Conservation (phyloP, 2,113 vertebrate genomes). For the Brachyhypopomus occidentalis region DNA sequence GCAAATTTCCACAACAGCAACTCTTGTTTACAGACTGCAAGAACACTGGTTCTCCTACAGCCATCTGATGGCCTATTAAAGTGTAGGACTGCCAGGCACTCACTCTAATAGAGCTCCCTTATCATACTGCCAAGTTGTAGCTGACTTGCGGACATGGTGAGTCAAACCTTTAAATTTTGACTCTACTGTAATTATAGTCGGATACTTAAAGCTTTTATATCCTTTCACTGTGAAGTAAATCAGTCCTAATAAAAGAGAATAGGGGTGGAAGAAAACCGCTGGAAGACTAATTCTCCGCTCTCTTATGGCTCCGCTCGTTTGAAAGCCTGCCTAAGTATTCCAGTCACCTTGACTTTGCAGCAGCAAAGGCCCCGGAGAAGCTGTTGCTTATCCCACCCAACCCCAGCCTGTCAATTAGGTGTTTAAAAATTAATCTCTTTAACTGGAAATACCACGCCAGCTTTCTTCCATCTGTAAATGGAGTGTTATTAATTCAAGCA, state of each 20-base stretch:
- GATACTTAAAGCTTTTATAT: slow-evolving; percentile 81
- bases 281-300: slow-evolving; percentile 74
- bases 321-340: slow-evolving; percentile 72
- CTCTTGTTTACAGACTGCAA: slow-evolving; percentile 70
- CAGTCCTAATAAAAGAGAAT: slow-evolving; percentile 81
- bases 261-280: slow-evolving; percentile 72
- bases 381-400: slow-evolving; percentile 80
- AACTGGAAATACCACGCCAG: slow-evolving; percentile 80
- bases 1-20: slow-evolving; percentile 29
- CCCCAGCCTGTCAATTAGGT: slow-evolving; percentile 82
- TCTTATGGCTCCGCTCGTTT: slow-evolving; percentile 53
- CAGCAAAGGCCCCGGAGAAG: slow-evolving; percentile 68
- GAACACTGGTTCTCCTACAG: slow-evolving; percentile 59
- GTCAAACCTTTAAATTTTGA: slow-evolving; percentile 82
- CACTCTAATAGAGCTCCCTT: slow-evolving; percentile 66
- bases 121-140: slow-evolving; percentile 70
- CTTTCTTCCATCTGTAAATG: slow-evolving; percentile 81
- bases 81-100: slow-evolving; percentile 63
- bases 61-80: slow-evolving; percentile 71
- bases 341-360: slow-evolving; percentile 84
- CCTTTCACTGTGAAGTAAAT: slow-evolving; percentile 81
- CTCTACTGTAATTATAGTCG: slow-evolving; percentile 75
- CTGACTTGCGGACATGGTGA: slow-evolving; percentile 78
- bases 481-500: slow-evolving; percentile 82
- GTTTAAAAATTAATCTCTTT: slow-evolving; percentile 87